Evolutionary conservation across 2,888 invertebrate genomes (phyloP).

Genomic region (Agrilus biguttatus): DNA sequence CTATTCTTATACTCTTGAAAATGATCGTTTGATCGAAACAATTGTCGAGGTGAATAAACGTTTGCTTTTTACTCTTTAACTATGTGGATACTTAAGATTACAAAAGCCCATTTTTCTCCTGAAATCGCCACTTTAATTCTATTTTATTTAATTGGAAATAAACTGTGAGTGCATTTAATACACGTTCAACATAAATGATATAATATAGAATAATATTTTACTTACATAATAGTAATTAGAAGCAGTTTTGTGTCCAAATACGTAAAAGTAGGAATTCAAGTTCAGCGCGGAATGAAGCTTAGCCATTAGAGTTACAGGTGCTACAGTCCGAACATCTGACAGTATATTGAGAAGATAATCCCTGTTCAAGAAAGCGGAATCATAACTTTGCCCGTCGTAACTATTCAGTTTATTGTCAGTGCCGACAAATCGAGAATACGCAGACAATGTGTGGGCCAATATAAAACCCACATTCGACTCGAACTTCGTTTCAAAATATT

Average conservation of each 20-base stretch:
- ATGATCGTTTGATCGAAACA: too few species aligned
- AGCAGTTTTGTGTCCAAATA: constrained; percentile 72
- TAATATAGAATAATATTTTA: constrained; percentile 15
- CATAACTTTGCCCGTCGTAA: constrained; percentile 14
- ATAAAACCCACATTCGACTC: constrained; percentile 59
- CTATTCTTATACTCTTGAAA: too few species aligned
- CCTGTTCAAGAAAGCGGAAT: constrained; percentile 28
- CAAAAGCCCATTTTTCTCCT: too few species aligned
- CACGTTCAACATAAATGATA: too few species aligned
- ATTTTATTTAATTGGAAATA: too few species aligned
- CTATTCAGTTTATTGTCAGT: constrained; percentile 11
- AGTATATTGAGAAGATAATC: constrained; percentile 76
- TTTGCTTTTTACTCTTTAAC: too few species aligned
- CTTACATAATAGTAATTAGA: constrained; percentile 69
- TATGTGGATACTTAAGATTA: too few species aligned
- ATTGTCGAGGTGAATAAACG: too few species aligned
- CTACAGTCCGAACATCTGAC: constrained; percentile 75
- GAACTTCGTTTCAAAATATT: constrained; percentile 65
- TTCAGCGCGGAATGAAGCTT: constrained; percentile 63
- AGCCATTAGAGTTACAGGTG: constrained; percentile 65
- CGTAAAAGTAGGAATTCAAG: constrained; percentile 72
- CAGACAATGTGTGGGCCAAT: constrained; percentile 46
- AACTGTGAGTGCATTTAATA: too few species aligned
- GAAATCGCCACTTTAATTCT: too few species aligned
- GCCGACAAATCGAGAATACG: constrained; percentile 29